Conservation (phyloP, 2,888 invertebrate species). For the Prosapia bicincta region DNA sequence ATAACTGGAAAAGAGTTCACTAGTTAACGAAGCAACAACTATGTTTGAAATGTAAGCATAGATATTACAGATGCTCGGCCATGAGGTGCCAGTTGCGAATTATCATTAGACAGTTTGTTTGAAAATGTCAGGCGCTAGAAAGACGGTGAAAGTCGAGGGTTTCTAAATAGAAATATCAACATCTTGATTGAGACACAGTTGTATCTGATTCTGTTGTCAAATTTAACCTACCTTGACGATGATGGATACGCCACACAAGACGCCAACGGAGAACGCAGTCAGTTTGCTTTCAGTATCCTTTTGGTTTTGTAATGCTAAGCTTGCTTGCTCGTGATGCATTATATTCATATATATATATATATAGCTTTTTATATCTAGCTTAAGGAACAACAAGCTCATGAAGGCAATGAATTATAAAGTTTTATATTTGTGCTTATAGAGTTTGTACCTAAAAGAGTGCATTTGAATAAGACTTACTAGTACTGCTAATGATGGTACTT, state of each 20-base stretch:
- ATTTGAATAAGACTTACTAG: no score
- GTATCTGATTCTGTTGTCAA: neutral
- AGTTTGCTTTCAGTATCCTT: neutral
- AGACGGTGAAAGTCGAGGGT: neutral
- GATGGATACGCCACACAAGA: neutral
- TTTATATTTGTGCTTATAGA: no score
- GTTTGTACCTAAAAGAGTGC: no score
- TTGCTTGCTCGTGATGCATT: no score
- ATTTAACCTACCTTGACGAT: neutral
- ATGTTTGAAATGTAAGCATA: no score
- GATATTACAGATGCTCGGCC: neutral
- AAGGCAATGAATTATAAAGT: no score
- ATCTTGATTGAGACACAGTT: neutral
- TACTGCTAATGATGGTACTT: no score
- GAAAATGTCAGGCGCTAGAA: neutral
- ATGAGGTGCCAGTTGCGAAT: neutral
- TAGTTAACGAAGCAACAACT: no score
- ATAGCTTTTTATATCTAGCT: no score
- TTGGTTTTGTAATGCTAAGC: neutral
- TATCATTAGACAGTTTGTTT: neutral
- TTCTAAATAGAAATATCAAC: conserved; percentile 2
- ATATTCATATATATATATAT: no score
- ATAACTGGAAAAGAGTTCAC: no score
- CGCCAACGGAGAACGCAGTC: neutral
- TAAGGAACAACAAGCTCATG: no score